Evolutionary conservation across 2,797 vertebrate species (phyloP), one percentile per base, ranked within the genome.

Genomic region (Falco peregrinus): DNA sequence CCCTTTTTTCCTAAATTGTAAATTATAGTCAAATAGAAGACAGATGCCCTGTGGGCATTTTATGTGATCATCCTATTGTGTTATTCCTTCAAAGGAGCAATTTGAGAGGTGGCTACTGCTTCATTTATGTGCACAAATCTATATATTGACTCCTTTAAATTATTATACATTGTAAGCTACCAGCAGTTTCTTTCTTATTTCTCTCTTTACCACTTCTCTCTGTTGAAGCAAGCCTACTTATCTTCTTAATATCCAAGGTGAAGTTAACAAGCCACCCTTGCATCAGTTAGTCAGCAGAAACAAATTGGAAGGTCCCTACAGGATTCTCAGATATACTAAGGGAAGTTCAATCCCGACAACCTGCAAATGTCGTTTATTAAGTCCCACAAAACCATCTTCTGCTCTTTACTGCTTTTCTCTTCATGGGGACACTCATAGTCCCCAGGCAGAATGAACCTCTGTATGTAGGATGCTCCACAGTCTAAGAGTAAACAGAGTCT

Each of bases 71-170:
- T 48, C 11, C 6, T 67, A 11, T 74, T 85, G 11, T 68, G 20
- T 57, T 86, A 48, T 39, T 83, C 8, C 48, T 83, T 80, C 57
- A 65, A 41, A 59, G 8, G 13, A 70, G 64, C 76, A 91, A 78
- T 90, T 84, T 50, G 45, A 78, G 65, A 48, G 28, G 8, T 60
- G 25, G 9, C 17, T 84, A 60, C 20, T 35, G 14, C 24, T 74
- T 89, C 45, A 48, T 77, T 89, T 95, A 70, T 45, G 33, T 74
- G 45, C 28, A 41, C 12, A 70, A 89, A 89, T 94, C 47, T 45
- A 90, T 89, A 86, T 86, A 95, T 83, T n/a, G 87, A 93, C 35
- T 9, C 17, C 13, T 89, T 50, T 68, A 87, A 90, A 90, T 86
- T 88, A 86, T 53, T 65, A 75, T 29, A 76, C 11, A 39, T 56